phyloP scores from a whole-genome alignment of 2,888 invertebrate genomes.

The Microplitis deprimator region DNA sequence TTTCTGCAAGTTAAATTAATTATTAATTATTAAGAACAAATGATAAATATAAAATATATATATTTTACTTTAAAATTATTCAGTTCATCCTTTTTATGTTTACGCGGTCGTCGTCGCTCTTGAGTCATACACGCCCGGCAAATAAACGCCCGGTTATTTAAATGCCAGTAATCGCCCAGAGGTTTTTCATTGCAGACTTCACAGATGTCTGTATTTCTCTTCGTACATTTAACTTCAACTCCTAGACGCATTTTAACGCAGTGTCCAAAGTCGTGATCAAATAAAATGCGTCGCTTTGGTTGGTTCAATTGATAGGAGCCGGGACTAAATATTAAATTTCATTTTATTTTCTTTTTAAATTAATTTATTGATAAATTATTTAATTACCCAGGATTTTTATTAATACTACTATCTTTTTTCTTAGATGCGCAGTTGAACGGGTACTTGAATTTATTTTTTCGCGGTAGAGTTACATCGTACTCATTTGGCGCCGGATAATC shows the following conservation, averaged over 20 bases:
- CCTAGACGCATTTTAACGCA: constrained; percentile 67
- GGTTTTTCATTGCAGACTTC: constrained; percentile 69
- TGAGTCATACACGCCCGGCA: constrained; percentile 71
- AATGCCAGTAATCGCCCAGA: constrained; percentile 73
- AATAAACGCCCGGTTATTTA: constrained; percentile 65
- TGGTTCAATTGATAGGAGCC: constrained; percentile 55
- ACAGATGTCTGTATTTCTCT: constrained; percentile 68
- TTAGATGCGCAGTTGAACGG: constrained; percentile 55
- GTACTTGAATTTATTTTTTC: constrained; percentile 52
- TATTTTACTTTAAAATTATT: constrained; percentile 52
- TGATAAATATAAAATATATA: constrained; percentile 15
- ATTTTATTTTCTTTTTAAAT: constrained; percentile 14
- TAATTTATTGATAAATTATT: background rate
- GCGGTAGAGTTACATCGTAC: constrained; percentile 50
- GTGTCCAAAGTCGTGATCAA: constrained; percentile 71
- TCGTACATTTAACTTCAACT: constrained; percentile 71
- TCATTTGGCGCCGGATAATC: constrained; percentile 59
- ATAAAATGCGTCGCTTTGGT: constrained; percentile 58
- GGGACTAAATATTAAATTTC: constrained; percentile 53
- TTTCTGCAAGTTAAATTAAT: constrained; percentile 56
- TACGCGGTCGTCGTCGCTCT: constrained; percentile 62
- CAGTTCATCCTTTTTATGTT: constrained; percentile 55
- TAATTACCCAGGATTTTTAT: constrained; percentile 61
- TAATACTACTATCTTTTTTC: constrained; percentile 47
- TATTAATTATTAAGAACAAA: background rate